Percentiles rank a stretch among this genome's conserved stretches.
Conservation (phyloP, 2,113 vertebrate species). For the Galeopterus variegatus region DNA sequence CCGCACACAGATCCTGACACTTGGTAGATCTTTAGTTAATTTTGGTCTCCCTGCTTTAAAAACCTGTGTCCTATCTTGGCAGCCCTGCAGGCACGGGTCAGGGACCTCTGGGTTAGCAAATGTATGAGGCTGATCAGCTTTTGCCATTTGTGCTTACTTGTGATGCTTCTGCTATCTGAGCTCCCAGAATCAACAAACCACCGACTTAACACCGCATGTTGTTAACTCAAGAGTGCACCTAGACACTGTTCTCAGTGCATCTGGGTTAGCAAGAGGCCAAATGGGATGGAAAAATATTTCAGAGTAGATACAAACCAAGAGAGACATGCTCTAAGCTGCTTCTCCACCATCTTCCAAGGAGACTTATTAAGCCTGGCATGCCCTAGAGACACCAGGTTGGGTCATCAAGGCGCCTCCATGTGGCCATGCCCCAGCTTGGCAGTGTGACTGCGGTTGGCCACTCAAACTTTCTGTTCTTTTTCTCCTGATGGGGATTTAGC, state of each 20-base stretch:
- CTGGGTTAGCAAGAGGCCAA: slow-evolving; percentile 16
- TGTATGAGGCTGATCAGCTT: background rate
- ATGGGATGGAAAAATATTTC: background rate
- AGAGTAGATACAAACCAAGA: background rate
- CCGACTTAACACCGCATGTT: background rate
- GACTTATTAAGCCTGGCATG: background rate
- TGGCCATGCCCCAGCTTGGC: slow-evolving; percentile 7
- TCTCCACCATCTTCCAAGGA: background rate
- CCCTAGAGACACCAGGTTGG: background rate
- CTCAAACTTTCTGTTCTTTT: slow-evolving; percentile 40
- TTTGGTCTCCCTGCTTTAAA: background rate
- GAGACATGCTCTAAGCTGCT: background rate
- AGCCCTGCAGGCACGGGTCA: background rate
- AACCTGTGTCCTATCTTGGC: background rate
- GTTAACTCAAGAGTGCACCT: background rate
- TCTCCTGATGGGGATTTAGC: slow-evolving; percentile 10
- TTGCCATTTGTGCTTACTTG: background rate
- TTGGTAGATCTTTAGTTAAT: background rate
- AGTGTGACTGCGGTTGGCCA: background rate
- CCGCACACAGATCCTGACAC: background rate
- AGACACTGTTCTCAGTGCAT: background rate
- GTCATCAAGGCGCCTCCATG: background rate
- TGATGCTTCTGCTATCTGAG: background rate
- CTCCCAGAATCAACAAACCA: background rate
- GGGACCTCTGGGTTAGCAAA: too few relatives aligned